Conservation (phyloP, 2,113 vertebrate genomes). For the Nothocercus julius region DNA sequence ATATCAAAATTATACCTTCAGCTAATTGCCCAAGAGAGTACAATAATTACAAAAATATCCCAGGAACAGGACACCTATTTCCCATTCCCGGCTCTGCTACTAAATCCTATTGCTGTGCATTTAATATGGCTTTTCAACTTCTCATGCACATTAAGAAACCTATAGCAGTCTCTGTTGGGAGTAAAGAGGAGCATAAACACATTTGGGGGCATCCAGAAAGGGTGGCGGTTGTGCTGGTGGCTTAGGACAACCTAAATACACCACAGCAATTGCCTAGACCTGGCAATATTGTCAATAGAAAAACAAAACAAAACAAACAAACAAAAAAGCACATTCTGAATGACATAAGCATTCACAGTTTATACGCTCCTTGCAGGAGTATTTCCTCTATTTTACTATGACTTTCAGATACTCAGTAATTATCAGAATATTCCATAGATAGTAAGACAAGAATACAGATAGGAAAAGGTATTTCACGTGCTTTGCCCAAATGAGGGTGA, state of each 20-base stretch:
- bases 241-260: neutral
- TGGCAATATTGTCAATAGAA: neutral
- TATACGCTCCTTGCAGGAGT: neutral
- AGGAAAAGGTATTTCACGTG: neutral
- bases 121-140: neutral
- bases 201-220: neutral
- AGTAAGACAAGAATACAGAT: rapidly evolving
- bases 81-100: neutral
- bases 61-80: neutral
- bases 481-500: neutral
- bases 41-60: neutral
- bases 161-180: neutral
- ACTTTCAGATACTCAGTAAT: neutral
- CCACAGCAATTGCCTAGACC: neutral
- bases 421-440: neutral
- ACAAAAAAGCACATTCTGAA: neutral
- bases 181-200: neutral
- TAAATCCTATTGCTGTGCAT: neutral
- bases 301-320: neutral
- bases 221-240: neutral
- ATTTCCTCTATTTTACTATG: neutral
- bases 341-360: neutral
- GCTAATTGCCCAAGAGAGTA: neutral
- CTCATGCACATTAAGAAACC: neutral
- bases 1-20: neutral